These are phyloP conservation scores for Myotis myotis DNA, from an alignment of 2,797 vertebrate species.

Conservation along the genomic window DNA sequence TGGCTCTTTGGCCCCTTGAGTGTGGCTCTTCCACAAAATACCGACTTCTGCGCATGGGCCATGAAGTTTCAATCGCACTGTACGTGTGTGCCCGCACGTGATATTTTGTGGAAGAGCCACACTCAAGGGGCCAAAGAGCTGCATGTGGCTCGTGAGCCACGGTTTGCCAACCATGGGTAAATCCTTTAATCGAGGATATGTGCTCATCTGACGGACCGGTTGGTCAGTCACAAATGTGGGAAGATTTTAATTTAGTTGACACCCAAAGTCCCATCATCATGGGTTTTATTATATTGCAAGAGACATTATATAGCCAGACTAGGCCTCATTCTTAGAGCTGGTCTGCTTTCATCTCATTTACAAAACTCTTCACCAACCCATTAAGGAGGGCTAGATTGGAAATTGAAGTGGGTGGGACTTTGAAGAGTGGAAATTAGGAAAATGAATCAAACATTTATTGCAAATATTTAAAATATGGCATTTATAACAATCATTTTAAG, in stretches of 20 bases:
- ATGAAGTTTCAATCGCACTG: too few relatives aligned
- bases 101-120: too few relatives aligned
- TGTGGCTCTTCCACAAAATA: too few relatives aligned
- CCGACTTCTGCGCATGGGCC: too few relatives aligned
- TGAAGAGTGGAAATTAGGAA: not conserved
- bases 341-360: not conserved
- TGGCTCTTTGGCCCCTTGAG: too few relatives aligned
- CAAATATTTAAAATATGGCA: not conserved
- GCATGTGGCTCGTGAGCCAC: too few relatives aligned
- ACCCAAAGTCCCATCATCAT: not conserved
- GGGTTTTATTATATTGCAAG: conserved; percentile 7
- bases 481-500: not conserved
- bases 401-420: not conserved
- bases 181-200: not conserved
- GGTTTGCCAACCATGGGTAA: not conserved
- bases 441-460: not conserved
- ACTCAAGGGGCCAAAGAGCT: too few relatives aligned
- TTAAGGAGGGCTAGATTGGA: not conserved
- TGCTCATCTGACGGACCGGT: not conserved
- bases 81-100: too few relatives aligned
- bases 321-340: not conserved
- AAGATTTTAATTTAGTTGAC: not conserved
- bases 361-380: not conserved
- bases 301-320: not conserved
- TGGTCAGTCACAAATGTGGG: not conserved